These are phyloP conservation scores for Drosophila miranda DNA, from an alignment of 1,140 invertebrate species.

Conservation along the genomic window DNA sequence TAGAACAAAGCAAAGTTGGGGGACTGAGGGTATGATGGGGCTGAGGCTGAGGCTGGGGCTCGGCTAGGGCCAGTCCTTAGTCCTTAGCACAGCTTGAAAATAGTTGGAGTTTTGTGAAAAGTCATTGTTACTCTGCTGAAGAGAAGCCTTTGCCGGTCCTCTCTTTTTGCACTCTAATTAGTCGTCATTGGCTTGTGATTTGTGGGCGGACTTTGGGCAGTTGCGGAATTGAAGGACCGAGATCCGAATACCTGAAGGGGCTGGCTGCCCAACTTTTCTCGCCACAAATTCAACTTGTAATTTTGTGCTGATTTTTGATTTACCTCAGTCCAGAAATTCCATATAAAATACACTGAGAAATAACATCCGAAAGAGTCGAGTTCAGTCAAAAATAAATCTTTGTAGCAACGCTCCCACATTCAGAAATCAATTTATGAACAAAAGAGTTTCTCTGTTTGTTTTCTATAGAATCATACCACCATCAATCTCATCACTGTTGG, in stretches of 20 bases:
- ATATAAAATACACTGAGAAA: constrained; percentile 17
- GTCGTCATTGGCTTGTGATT: constrained; percentile 77
- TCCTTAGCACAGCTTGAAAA: constrained; percentile 58
- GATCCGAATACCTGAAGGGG: constrained; percentile 18
- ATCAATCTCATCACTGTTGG: no score
- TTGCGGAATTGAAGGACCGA: constrained; percentile 34
- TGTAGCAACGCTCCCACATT: no score
- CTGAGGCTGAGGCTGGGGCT: background rate
- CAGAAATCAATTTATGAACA: background rate
- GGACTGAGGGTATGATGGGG: background rate
- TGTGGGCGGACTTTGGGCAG: constrained; percentile 56
- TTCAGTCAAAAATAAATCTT: no score
- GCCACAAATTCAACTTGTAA: constrained; percentile 40
- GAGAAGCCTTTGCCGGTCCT: constrained; percentile 25
- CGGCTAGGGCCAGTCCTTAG: constrained; percentile 20
- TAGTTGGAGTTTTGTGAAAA: constrained; percentile 75
- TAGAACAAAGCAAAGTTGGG: constrained; percentile 60
- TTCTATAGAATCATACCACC: no score
- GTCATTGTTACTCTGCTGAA: constrained; percentile 67
- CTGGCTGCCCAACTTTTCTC: constrained; percentile 22
- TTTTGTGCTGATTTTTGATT: constrained; percentile 47
- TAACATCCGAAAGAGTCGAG: no score
- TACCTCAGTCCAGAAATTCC: constrained; percentile 22
- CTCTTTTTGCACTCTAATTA: constrained; percentile 72
- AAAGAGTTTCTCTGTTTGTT: no score